Percentiles rank a stretch among this genome's conserved stretches.
Evolutionary conservation across 2,888 invertebrate genomes (phyloP).

Genomic region (Amphiduros pacificus): DNA sequence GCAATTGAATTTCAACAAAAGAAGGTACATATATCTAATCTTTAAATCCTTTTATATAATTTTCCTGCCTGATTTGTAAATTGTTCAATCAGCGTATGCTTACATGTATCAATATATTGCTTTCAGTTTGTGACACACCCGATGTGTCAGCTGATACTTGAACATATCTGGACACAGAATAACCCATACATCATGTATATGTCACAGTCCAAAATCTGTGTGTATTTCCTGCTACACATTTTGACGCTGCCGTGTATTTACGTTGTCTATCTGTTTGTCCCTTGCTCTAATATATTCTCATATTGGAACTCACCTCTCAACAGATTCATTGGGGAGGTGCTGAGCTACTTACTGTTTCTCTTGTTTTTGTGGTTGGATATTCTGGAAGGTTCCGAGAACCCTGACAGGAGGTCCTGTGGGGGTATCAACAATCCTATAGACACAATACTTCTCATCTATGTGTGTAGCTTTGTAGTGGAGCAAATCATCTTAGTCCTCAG

Average conservation of each 20-base stretch:
- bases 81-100: no score
- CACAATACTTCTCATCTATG: no score
- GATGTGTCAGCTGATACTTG: conserved; percentile 21
- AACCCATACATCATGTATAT: conserved; percentile 19
- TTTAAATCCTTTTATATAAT: no score
- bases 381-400: no score
- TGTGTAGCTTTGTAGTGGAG: no score
- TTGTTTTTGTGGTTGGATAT: conserved; percentile 7
- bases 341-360: conserved; percentile 15
- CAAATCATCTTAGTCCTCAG: no score
- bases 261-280: conserved; percentile 14
- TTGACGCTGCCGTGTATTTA: conserved; percentile 19
- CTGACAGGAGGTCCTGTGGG: no score
- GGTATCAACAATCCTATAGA: no score
- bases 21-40: no score
- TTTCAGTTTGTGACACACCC: conserved; percentile 19
- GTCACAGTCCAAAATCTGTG: not conserved
- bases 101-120: not conserved
- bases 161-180: conserved; percentile 20
- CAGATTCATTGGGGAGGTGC: conserved; percentile 16
- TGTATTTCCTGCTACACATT: conserved; percentile 17
- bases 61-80: no score
- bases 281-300: conserved; percentile 1
- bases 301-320: conserved; percentile 18
- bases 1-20: no score